Base-by-base conservation (phyloP, 2,797 vertebrate species). In the Mergus octosetaceus region DNA sequence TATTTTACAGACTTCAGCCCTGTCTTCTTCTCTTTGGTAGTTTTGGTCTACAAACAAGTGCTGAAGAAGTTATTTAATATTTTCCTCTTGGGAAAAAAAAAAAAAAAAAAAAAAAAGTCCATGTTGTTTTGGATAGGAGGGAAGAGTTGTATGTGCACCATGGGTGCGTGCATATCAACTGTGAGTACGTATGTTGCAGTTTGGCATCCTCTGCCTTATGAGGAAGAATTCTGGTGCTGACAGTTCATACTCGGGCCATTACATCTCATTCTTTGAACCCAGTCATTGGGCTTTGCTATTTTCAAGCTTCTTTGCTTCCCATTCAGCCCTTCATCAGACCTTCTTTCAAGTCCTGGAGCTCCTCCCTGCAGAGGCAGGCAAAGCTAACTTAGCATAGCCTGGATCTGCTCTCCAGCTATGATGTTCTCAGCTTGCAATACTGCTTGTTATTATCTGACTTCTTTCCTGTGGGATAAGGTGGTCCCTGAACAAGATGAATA, bases 391-490 rank as follows among this genome's bases (percentile, higher is more conserved):
- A 62, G 71, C 72, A 38, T 41, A 76, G 71, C 20, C 32, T 82
- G 66, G 56, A 91, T 73, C 34, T 66, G 30, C 65, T 93, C 71
- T 71, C 43, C 81, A 76, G 54, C 32, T 58, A 38, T 0, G 0
- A 27, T 75, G 81, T 62, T 74, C 77, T 86, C 69, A 78, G 68
- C 16, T 34, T 65, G 57, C 71, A 91, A 53, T 56, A 54, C 65
- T 86, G 45, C 38, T 76, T 89, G 54, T 73, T 93, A 57, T 62
- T 85, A 91, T 95, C 70, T 84, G 36, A 39, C 60, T 94, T 87
- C 57, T 96, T 97, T 98, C 93, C 96, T 95, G 38, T 70, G 94
- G 87, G 92, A 96, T 64, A 73, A 96, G 54, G 39, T 85, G 89
- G 80, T 96, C 90, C 80, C 95, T 79, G 73, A 94, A 86, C 68